Percentiles rank a stretch among this genome's conserved stretches.
Conservation (phyloP, 1,140 invertebrate genomes). For the Cataglyphis hispanica region DNA sequence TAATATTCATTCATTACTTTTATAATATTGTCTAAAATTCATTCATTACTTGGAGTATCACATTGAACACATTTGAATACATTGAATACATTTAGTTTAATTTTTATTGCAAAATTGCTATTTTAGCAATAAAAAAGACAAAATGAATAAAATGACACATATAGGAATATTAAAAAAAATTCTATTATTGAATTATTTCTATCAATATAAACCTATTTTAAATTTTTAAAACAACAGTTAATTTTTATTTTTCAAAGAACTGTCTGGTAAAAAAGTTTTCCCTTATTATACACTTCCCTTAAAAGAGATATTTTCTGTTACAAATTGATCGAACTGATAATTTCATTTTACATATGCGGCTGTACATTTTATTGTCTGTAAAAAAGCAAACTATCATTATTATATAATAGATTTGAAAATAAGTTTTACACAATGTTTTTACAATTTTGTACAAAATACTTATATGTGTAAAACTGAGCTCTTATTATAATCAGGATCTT, state of each 20-base stretch:
- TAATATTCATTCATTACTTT: not conserved
- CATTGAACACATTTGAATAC: not conserved
- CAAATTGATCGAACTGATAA: constrained; percentile 30
- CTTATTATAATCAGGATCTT: constrained; percentile 44
- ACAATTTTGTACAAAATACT: constrained; percentile 58
- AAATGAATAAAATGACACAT: not conserved
- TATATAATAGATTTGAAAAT: not conserved
- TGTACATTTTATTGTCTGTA: constrained; percentile 2
- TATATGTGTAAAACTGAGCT: constrained; percentile 44
- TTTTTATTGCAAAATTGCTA: not conserved
- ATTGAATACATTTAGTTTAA: too few relatives aligned
- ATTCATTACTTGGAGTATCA: not conserved
- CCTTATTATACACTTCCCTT: constrained; percentile 34
- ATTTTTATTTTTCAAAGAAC: constrained; percentile 11
- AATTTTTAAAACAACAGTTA: not conserved
- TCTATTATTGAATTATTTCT: not conserved
- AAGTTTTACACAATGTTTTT: constrained; percentile 25
- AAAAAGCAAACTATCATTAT: not conserved
- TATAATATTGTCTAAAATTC: not conserved
- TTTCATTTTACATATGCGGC: not conserved
- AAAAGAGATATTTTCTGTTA: constrained; percentile 17
- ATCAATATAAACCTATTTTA: not conserved
- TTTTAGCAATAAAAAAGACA: not conserved
- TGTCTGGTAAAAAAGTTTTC: not conserved
- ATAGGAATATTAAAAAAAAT: not conserved